A percentile compares a stretch with the other conserved stretches of the same genome.
phyloP scores from a whole-genome alignment of 1,140 invertebrate species.

The Hylaeus volcanicus region DNA sequence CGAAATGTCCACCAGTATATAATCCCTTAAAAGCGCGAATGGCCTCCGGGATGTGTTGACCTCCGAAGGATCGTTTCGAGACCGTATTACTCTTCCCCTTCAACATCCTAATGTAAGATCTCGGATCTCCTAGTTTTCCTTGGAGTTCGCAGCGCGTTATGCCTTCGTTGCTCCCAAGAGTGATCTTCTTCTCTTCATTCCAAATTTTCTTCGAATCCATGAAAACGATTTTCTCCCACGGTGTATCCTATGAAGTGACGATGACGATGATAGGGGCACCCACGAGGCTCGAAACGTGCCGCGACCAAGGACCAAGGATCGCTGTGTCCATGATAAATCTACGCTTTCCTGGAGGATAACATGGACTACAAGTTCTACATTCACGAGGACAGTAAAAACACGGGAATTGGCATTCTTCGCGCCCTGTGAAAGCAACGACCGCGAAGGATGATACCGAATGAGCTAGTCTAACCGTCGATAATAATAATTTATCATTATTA shows the following conservation, averaged over 20 bases:
- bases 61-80: slow-evolving; percentile 26
- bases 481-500: slow-evolving; percentile 52
- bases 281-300: slow-evolving; percentile 28
- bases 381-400: slow-evolving; percentile 20
- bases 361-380: background rate
- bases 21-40: slow-evolving; percentile 12
- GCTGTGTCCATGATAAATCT: background rate
- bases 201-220: background rate
- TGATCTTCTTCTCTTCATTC: background rate
- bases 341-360: background rate
- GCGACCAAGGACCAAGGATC: background rate
- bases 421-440: slow-evolving; percentile 19
- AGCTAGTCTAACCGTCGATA: slow-evolving; percentile 62
- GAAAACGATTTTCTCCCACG: slow-evolving; percentile 1
- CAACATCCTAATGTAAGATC: too few species aligned
- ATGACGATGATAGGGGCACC: slow-evolving; percentile 34
- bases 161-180: too few species aligned
- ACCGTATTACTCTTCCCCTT: background rate
- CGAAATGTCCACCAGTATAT: too few species aligned
- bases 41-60: slow-evolving; percentile 7
- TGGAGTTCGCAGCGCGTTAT: background rate
- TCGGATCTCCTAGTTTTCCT: too few species aligned
- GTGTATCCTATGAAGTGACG: slow-evolving; percentile 9
- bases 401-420: slow-evolving; percentile 18
- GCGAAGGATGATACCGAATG: slow-evolving; percentile 40